Base-by-base conservation (phyloP, 37 sponge, comb jelly and placozoan genomes). In the Spongilla lacustris region DNA sequence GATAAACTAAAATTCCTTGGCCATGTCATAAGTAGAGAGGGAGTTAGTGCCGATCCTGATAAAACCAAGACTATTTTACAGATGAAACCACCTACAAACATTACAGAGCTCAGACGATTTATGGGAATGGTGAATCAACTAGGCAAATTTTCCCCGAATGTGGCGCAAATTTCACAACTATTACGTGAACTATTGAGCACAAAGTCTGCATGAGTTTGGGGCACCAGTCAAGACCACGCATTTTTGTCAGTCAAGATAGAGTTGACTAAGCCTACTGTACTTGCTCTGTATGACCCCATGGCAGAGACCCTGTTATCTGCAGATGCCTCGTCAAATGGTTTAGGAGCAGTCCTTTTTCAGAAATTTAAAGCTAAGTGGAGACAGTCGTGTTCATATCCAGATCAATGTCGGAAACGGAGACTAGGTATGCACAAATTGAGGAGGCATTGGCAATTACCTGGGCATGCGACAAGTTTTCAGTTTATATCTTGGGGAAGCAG, bases 391-490 rank as follows among this genome's bases (percentile, higher is more conserved):
- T 38, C 26, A 50, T 38, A 8, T 83, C 84, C 19, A 26, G 84
- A 27, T 36, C 75, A 3, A 22, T 86, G 73, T 73, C 82, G 1
- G 73, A 41, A 21, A 33, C 89, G 4, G 89, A 88, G 50, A 26
- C 50, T 11, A 49, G 81, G 31, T 87, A 87, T 35, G 81, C 81
- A 24, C 87, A 87, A 35, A 87, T 87, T 26, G 81, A 87, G 74
- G 87, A 87, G 50, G 71, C 79, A n/a, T 67, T 87, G 8, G 87
- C 87, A 14, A 22, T 84, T 8, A 28, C 29, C 9, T 89, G 77
- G 77, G 84, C 79, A 6, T 81, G 88, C 36, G 82, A 75, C 31
- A 81, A 87, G 30, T 81, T 81, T 58, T 30, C 74, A 24, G 34
- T 10, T 14, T 86, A 86, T 49, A 28, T 81, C 66, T 49, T 87